A percentile compares a stretch with the other conserved stretches of the same genome.
Conservation (phyloP, 2,888 invertebrate genomes). For the Lapara coniferarum region DNA sequence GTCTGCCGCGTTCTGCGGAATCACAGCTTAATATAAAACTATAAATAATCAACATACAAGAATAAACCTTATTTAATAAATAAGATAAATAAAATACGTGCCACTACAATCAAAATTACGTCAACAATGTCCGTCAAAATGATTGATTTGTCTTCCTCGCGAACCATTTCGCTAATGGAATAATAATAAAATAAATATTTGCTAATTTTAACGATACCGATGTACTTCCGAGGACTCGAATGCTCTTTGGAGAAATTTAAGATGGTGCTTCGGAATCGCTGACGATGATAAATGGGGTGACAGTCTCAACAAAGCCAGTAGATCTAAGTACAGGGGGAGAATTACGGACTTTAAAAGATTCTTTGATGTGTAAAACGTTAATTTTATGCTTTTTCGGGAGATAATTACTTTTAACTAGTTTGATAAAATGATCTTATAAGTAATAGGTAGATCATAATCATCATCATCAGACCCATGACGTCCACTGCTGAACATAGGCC, state of each 20-base stretch:
- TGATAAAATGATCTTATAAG: no score
- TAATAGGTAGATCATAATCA: no score
- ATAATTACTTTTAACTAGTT: background rate
- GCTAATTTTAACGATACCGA: slow-evolving; percentile 23
- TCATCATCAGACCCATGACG: no score
- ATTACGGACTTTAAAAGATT: slow-evolving; percentile 2
- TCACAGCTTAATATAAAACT: no score
- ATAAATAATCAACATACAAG: no score
- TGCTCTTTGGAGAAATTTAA: slow-evolving; percentile 23
- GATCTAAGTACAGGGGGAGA: slow-evolving; percentile 2
- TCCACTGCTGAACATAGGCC: no score
- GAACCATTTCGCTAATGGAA: slow-evolving; percentile 25
- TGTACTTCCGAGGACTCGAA: slow-evolving; percentile 15
- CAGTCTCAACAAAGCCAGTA: slow-evolving; percentile 20
- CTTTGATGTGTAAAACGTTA: background rate
- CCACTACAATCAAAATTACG: background rate
- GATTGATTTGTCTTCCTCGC: background rate
- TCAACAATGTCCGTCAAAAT: background rate
- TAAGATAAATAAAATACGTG: no score
- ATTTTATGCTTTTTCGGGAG: background rate
- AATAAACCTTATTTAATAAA: no score
- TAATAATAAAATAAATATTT: slow-evolving; percentile 29
- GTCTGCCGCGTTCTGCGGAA: no score
- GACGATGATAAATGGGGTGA: slow-evolving; percentile 25
- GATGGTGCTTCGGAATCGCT: slow-evolving; percentile 10